Evolutionary conservation across 2,113 vertebrate species (phyloP), one percentile per base, ranked within the genome.

Genomic region (Pimephales promelas): DNA sequence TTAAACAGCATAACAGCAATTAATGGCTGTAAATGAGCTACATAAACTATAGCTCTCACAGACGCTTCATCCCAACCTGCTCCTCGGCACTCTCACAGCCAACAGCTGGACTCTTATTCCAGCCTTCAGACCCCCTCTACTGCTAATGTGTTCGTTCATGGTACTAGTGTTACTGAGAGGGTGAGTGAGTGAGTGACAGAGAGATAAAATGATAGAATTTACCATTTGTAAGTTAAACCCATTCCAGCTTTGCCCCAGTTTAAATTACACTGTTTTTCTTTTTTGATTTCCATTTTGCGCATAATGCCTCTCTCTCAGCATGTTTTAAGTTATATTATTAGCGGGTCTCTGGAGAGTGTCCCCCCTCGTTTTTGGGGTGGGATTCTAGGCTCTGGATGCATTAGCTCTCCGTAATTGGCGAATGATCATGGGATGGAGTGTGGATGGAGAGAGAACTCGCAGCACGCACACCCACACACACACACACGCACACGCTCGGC

Each of bases 281-380:
- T 91, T 90, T 87, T 86, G 61, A 91, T 91, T 90, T 89, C 83
- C 86, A 84, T 88, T 90, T 90, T 90, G 79, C 83, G 88, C 90
- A 87, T 90, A 90, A 87, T 91, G 85, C 88, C 52, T 89, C 87
- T 90, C 87, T 87, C 89, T 89, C 90, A 88, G 87, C 90, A 89
- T 90, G 87, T 91, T 88, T 91, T 88, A 90, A 91, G 87, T 90
- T 87, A 88, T 89, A 89, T 91, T 91, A 92, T 91, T 89, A 90
- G 88, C 72, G 75, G 88, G 84, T 88, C 90, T 88, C 89, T n/a
- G 74, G 88, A 90, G 88, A 85, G 83, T 83, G 80, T 85, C 84
- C 81, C 82, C 57, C 26, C 88, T 47, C 61, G 78, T 79, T 85
- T 88, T 85, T 84, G 87, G 84, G 83, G 81, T 86, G 87, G 83